Evolutionary conservation across 2,888 invertebrate genomes (phyloP).

Genomic region (Dyspetes luteomarginatus): DNA sequence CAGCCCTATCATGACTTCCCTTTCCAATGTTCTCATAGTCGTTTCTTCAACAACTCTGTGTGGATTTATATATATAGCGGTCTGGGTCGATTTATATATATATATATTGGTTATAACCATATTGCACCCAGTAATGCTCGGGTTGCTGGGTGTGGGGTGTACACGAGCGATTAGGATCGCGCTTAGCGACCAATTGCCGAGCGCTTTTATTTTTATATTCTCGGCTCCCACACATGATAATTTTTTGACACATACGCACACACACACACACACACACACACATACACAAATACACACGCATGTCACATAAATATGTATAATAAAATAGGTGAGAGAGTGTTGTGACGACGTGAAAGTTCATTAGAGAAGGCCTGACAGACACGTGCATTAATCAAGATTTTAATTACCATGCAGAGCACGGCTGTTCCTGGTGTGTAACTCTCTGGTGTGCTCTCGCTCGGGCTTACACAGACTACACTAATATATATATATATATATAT

Average conservation of each 20-base stretch:
- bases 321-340: slow-evolving; percentile 46
- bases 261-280: background rate
- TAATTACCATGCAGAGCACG: slow-evolving; percentile 80
- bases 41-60: background rate
- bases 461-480: slow-evolving; percentile 17
- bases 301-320: too few relatives aligned
- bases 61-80: background rate
- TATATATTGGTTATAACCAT: too few relatives aligned
- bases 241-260: background rate
- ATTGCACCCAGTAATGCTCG: slow-evolving; percentile 36
- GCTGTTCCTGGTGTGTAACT: slow-evolving; percentile 61
- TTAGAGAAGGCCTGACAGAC: slow-evolving; percentile 80
- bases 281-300: background rate
- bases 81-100: background rate
- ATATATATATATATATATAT: slow-evolving; percentile 4
- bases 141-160: slow-evolving; percentile 28
- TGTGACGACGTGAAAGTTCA: slow-evolving; percentile 78
- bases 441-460: slow-evolving; percentile 28
- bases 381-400: slow-evolving; percentile 83
- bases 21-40: background rate
- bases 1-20: slow-evolving; percentile 8
- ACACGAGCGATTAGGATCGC: slow-evolving; percentile 61
- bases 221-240: background rate
- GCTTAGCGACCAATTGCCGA: slow-evolving; percentile 54
- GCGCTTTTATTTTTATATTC: slow-evolving; percentile 52